Conservation (phyloP, 1,140 invertebrate species). For the Acromyrmex charruanus region DNA sequence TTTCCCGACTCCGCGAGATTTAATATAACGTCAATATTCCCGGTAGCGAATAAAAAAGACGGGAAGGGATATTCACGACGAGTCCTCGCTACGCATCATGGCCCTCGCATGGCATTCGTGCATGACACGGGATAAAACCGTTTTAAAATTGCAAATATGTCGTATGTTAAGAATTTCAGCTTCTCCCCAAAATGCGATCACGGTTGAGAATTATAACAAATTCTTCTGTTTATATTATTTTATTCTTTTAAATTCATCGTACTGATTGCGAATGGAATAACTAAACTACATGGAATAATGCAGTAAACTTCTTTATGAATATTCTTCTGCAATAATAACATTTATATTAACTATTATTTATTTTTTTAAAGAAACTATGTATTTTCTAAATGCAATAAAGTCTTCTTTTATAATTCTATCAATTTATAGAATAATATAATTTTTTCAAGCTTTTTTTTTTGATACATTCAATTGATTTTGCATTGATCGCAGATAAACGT, state of each 20-base stretch:
- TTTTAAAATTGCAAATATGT: constrained; percentile 64
- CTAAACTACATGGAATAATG: neutral
- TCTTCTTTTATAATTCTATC: neutral
- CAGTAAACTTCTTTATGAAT: neutral
- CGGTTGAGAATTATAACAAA: constrained; percentile 9
- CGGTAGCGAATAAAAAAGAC: constrained; percentile 56
- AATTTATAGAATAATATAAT: neutral
- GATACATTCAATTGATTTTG: neutral
- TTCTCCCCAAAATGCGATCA: constrained; percentile 13
- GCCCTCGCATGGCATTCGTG: constrained; percentile 27
- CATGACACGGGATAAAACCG: constrained; percentile 50
- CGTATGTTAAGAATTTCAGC: constrained; percentile 40
- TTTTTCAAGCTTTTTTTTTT: neutral
- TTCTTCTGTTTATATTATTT: constrained; percentile 4
- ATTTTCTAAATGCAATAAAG: neutral
- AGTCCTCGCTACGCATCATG: constrained; percentile 55
- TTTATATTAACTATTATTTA: neutral
- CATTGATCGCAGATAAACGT: constrained; percentile 13
- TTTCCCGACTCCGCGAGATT: constrained; percentile 77
- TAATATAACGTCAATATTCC: constrained; percentile 81
- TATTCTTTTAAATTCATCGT: neutral
- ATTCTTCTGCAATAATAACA: neutral
- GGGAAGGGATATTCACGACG: constrained; percentile 44
- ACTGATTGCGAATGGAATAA: neutral
- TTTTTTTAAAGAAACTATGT: neutral